Evolutionary conservation across 2,113 vertebrate species (phyloP), one percentile per base, ranked within the genome.

Genomic region (Triplophysa rosa): DNA sequence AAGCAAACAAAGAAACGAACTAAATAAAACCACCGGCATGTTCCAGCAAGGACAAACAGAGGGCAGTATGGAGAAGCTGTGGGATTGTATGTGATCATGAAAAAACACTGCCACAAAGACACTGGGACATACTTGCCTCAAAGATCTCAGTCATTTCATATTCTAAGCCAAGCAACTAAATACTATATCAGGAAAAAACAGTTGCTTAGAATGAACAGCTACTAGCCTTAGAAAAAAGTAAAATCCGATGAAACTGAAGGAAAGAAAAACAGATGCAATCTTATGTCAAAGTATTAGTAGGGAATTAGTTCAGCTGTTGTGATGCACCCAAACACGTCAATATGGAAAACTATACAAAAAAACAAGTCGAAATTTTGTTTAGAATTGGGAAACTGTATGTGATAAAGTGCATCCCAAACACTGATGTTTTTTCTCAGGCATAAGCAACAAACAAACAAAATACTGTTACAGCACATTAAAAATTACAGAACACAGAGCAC

Each of bases 171-270:
- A 71, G n/a, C 1, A 19, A 8, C 6, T 37, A n/a, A 72, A 72
- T 72, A 59, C 33, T 42, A 59, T 24, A 23, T 74, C 64, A 62
- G n/a, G 9, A 47, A 65, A 76, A 65, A 13, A 24, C n/a, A 11
- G 17, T 77, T 65, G 74, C 19, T 58, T 58, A 58, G n/a, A 58
- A 58, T 9, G n/a, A 58, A 58, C 19, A 58, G n/a, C 54, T 58
- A 58, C 54, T 58, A 58, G 54, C 74, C 74, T 77, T 77, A 45
- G 74, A n/a, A 65, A 65, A 65, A 52, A 16, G 45, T 33, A 77
- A 65, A 77, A 77, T 77, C 74, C 74, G 47, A 54, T 77, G 62
- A 37, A 65, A 77, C 74, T 77, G 74, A 77, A 77, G 74, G 47
- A 77, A 63, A 75, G 17, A 63, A 29, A 65, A 58, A 65, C 17